Evolutionary conservation across 2,888 invertebrate genomes (phyloP), one percentile per base, ranked within the genome.

Genomic region (Watsonalla cultraria): DNA sequence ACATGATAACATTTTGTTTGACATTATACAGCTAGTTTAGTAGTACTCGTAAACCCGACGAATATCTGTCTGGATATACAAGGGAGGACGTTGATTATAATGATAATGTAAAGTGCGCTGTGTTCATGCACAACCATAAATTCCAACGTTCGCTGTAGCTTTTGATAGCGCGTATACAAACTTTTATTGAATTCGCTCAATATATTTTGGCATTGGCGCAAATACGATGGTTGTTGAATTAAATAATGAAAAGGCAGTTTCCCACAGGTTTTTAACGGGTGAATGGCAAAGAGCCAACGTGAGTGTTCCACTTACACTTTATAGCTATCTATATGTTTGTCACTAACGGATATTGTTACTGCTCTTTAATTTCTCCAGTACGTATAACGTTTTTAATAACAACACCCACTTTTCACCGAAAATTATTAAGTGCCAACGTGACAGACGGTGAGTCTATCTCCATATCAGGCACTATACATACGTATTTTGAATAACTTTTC

Each of bases 151-250:
- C 56, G 62, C 61, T 63, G 56, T 55, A 62, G 69, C 65, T 54
- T 49, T 49, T 67, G 65, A 71, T 71, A 64, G 60, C 64, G 59
- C 49, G 62, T 66, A 66, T 59, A 68, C 59, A 54, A 54, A 55
- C 64, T 68, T 68, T 70, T 70, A 70, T 70, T 71, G 66, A 70
- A 66, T 66, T 65, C 64, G 66, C 69, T 73, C 76, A 73, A 78
- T 80, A 80, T 81, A 78, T 82, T 82, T 83, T 83, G 83, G 84
- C 82, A 76, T 76, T 74, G 78, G 78, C 77, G 69, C 84, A 84
- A 84, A 82, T 83, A 78, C 80, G 72, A 77, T 72, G 79, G 79
- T 84, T 85, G 84, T 86, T 84, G 84, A 88, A 86, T 86, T 85
- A 85, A 86, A 86, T 82, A 84, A 83, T 84, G 81, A 83, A 82